Evolutionary conservation across 2,113 vertebrate genomes (phyloP), one percentile per base, ranked within the genome.

Genomic region (Cnemophilus loriae): DNA sequence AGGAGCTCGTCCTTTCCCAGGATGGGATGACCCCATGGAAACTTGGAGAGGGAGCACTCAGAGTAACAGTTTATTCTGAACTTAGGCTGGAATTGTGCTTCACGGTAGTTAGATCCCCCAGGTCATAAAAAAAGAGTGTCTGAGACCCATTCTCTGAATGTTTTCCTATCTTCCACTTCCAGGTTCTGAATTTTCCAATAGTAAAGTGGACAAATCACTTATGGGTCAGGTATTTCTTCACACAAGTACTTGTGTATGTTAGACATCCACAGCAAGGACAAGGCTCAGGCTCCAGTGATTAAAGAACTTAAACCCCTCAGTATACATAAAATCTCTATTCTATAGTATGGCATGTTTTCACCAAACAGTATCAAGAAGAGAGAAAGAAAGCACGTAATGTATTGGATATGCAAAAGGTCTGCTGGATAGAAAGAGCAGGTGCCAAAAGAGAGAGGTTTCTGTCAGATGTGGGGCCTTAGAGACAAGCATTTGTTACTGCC

Each of bases 1-100:
- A 61, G 6, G 5, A 59, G 21, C 28, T 6, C 0, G 0, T 84
- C 19, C 33, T 73, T 68, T 49, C 37, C 28, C 7, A 13, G 27
- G 6, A 3, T 20, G 20, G 20, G 19, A 20, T 3, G 9, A 9
- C 26, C n/a, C 5, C 24, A 13, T 23, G 19, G 77, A 46, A 70
- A 30, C 15, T 46, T 37, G 12, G 4, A 27, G 44, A 18, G 41
- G 21, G 9, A 77, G 23, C 42, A 23, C 19, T 65, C 39, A 26
- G 27, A 46, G 30, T 22, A 61, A 20, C 6, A 18, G 5, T 30
- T 17, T 37, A 4, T 80, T 23, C 42, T 81, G 57, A 76, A 35
- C 15, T n/a, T 24, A 32, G 35, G 2, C 7, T 82, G 56, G 49
- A 57, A 37, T 30, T 21, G 16, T 75, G 73, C 42, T 81, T 71